Evolutionary conservation across 1,140 invertebrate species (phyloP).

Genomic region (Spodoptera frugiperda): DNA sequence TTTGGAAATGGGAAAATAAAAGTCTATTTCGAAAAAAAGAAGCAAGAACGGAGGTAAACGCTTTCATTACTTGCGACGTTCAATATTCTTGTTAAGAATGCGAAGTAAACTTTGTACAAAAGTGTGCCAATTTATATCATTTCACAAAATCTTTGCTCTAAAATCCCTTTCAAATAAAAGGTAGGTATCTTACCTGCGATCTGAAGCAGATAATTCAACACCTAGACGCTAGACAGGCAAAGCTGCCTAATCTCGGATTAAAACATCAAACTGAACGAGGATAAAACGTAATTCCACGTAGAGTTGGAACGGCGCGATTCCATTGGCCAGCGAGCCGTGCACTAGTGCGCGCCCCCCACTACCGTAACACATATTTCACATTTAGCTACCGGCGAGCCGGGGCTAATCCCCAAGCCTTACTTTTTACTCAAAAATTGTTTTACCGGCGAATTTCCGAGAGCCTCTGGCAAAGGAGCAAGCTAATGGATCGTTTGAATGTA

Average conservation of each 20-base stretch:
- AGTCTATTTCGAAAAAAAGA: no score
- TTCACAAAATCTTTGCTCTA: neutral
- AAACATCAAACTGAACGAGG: slow-evolving; percentile 19
- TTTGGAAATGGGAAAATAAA: no score
- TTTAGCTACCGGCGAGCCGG: slow-evolving; percentile 25
- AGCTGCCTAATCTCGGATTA: slow-evolving; percentile 16
- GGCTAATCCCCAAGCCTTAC: slow-evolving; percentile 26
- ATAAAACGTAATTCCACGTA: slow-evolving; percentile 31
- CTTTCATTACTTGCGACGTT: no score
- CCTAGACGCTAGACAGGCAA: neutral
- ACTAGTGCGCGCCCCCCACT: slow-evolving; percentile 3
- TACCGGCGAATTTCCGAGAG: slow-evolving; percentile 20
- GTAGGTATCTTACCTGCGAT: no score
- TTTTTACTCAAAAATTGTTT: slow-evolving; percentile 34
- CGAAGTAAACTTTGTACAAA: no score
- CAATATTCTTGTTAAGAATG: no score
- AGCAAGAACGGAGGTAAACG: no score
- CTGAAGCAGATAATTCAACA: slow-evolving; percentile 9
- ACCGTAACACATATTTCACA: slow-evolving; percentile 40
- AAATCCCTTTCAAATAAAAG: neutral
- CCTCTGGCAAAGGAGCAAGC: neutral
- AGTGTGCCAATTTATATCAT: neutral
- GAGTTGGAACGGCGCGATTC: slow-evolving; percentile 14
- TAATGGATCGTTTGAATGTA: slow-evolving; percentile 31
- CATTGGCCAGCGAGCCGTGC: slow-evolving; percentile 13